Evolutionary conservation across 1,140 invertebrate species (phyloP).

Genomic region (Lordiphosa stackelbergi): DNA sequence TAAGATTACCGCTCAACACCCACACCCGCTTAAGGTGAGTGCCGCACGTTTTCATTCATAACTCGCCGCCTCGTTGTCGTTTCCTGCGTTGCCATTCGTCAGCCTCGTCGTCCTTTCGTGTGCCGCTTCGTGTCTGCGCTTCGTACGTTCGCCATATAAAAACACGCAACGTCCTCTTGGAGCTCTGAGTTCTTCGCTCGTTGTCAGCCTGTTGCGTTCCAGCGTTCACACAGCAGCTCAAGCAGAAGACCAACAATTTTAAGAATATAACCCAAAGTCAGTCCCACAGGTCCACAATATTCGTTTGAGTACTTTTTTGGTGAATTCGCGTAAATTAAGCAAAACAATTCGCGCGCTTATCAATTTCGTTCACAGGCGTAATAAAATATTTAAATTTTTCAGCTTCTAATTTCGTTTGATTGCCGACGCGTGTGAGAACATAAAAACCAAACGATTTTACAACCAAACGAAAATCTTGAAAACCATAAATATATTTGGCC

Average conservation of each 20-base stretch:
- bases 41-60: conserved; percentile 66
- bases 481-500: conserved; percentile 50
- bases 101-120: conserved; percentile 11
- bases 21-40: conserved; percentile 14
- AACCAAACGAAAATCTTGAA: conserved; percentile 39
- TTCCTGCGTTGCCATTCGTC: conserved; percentile 22
- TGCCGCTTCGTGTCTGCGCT: conserved; percentile 22
- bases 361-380: conserved; percentile 4
- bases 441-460: conserved; percentile 21
- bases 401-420: conserved; percentile 25
- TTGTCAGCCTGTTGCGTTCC: conserved; percentile 77
- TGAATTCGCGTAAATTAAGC: conserved; percentile 9
- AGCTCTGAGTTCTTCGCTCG: conserved; percentile 69
- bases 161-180: conserved; percentile 51
- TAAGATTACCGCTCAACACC: conserved; percentile 3
- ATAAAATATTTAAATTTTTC: conserved; percentile 28
- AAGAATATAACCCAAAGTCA: conserved; percentile 6
- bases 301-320: conserved; percentile 6
- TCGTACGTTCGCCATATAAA: conserved; percentile 65
- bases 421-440: conserved; percentile 40
- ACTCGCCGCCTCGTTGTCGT: conserved; percentile 42
- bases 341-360: conserved; percentile 16
- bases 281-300: neutral
- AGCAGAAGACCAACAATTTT: conserved; percentile 18
- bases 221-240: conserved; percentile 14